A percentile compares a stretch with the other conserved stretches of the same genome.
Evolutionary conservation across 2,113 vertebrate genomes (phyloP).

Genomic region (Microcebus lehilahytsara): DNA sequence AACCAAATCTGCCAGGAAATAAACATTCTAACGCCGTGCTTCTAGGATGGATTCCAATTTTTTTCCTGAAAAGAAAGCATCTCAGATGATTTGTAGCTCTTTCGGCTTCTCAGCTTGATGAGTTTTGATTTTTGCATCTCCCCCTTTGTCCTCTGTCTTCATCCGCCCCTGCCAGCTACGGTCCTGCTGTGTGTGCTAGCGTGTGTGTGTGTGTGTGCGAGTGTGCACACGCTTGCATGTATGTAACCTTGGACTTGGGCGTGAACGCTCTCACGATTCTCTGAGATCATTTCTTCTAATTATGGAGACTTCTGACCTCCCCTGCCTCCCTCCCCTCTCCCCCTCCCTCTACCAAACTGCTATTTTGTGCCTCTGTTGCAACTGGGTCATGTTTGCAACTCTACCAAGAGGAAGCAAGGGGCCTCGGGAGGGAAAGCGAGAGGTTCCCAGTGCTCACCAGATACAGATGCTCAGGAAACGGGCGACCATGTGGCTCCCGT

Average conservation of each 20-base stretch:
- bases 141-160: neutral
- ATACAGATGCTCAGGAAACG: conserved; percentile 88
- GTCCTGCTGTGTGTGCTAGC: neutral
- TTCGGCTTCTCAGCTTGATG: neutral
- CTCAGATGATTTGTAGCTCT: neutral
- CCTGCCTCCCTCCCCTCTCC: neutral
- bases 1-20: neutral
- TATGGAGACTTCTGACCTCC: neutral
- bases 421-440: conserved; percentile 70
- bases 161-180: neutral
- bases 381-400: conserved; percentile 75
- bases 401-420: conserved; percentile 81
- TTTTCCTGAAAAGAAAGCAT: conserved; percentile 13
- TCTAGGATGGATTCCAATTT: neutral
- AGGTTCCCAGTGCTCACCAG: conserved; percentile 71
- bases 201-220: rapidly evolving
- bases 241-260: neutral
- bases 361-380: conserved; percentile 75
- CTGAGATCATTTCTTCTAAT: neutral
- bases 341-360: conserved; percentile 56
- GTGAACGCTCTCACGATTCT: neutral
- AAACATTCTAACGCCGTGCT: neutral
- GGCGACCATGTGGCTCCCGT: conserved; percentile 61
- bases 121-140: neutral
- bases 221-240: no score